Conservation (phyloP, 2,888 invertebrate genomes). For the Acanthosepion esculentum region DNA sequence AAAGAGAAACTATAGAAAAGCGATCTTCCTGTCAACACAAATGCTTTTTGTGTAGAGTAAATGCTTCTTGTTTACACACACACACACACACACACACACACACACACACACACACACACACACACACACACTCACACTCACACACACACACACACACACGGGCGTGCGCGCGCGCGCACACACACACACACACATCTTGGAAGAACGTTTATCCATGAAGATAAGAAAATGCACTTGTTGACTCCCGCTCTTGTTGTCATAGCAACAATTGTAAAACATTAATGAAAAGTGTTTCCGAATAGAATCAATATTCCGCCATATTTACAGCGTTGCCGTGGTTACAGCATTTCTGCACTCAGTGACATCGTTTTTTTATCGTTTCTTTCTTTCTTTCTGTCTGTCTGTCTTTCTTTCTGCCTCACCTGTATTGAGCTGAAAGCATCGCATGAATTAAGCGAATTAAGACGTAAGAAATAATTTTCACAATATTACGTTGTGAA, state of each 20-base stretch:
- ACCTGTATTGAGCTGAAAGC: neutral
- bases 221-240: slow-evolving; percentile 9
- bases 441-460: neutral
- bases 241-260: neutral
- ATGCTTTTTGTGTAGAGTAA: neutral
- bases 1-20: neutral
- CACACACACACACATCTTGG: too few relatives aligned
- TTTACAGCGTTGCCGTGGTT: neutral
- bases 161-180: too few relatives aligned
- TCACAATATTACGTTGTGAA: neutral
- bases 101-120: neutral
- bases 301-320: neutral
- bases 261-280: neutral
- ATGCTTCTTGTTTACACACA: neutral
- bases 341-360: neutral
- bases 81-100: neutral
- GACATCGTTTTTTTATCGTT: neutral
- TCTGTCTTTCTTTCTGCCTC: neutral
- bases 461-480: neutral
- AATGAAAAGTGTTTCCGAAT: neutral
- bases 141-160: too few relatives aligned
- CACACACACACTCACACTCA: too few relatives aligned
- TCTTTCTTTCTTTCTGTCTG: neutral
- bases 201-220: neutral
- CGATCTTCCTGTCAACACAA: neutral